Evolutionary conservation across 2,113 vertebrate species (phyloP).

Genomic region (Nycticorax nycticorax): DNA sequence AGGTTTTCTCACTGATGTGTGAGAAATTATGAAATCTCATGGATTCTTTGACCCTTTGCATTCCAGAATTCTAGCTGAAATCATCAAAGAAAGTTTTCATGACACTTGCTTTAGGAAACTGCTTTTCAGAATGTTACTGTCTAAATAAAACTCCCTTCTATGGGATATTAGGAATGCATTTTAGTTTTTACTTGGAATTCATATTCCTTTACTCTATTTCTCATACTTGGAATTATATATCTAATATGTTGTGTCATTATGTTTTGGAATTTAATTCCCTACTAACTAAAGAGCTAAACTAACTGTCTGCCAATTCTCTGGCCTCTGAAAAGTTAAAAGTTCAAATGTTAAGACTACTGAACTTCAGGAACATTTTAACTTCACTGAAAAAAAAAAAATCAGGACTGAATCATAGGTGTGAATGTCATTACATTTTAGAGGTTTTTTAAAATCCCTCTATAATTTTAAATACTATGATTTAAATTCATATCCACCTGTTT

Average conservation of each 20-base stretch:
- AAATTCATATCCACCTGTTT: not conserved
- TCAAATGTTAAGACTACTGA: not conserved
- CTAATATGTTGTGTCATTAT: not conserved
- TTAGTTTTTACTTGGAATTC: not conserved
- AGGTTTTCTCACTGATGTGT: constrained; percentile 21
- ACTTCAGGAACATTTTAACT: not conserved
- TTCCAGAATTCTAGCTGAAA: not conserved
- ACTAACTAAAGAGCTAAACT: not conserved
- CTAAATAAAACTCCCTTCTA: not conserved
- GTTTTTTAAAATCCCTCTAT: not conserved
- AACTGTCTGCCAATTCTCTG: not conserved
- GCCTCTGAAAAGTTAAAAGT: not conserved
- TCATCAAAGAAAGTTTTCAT: not conserved
- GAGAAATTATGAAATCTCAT: constrained; percentile 8
- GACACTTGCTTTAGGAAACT: not conserved
- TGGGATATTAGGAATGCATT: not conserved
- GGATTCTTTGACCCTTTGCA: not conserved
- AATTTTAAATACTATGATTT: not conserved
- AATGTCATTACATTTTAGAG: not conserved
- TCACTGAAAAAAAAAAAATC: not conserved
- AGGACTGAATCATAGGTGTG: not conserved
- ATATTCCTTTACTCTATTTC: not conserved
- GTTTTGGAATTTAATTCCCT: not conserved
- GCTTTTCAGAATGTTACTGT: not conserved
- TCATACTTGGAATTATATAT: not conserved